These are phyloP conservation scores for Lasioglossum calceatum DNA, from an alignment of 2,888 invertebrate species.

Conservation along the genomic window DNA sequence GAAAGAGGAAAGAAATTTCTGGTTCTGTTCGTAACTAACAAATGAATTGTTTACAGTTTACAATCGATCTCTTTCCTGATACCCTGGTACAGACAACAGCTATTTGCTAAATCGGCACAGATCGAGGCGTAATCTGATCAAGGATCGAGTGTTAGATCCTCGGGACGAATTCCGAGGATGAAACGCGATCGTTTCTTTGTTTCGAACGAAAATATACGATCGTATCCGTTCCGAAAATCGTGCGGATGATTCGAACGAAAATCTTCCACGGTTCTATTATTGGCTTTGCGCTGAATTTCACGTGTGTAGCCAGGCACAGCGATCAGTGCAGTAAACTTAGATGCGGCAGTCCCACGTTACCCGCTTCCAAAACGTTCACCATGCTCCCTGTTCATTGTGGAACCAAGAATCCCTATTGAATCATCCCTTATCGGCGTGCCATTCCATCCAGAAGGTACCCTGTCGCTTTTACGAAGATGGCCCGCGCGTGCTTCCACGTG, in stretches of 20 bases:
- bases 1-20: neutral
- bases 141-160: neutral
- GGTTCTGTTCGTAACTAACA: neutral
- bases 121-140: neutral
- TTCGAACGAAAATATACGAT: constrained; percentile 4
- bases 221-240: constrained; percentile 60
- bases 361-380: constrained; percentile 69
- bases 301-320: constrained; percentile 72
- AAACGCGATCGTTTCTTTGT: neutral
- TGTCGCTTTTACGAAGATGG: constrained; percentile 47
- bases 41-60: neutral
- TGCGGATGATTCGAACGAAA: constrained; percentile 39
- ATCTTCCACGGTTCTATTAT: constrained; percentile 63
- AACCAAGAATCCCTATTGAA: constrained; percentile 59
- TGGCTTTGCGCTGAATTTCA: constrained; percentile 73
- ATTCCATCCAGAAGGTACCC: constrained; percentile 27
- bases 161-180: neutral
- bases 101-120: neutral
- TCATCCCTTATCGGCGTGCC: constrained; percentile 25
- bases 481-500: constrained; percentile 55
- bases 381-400: constrained; percentile 56
- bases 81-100: neutral
- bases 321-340: constrained; percentile 72
- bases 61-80: neutral
- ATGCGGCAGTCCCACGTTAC: constrained; percentile 68